Evolutionary conservation across 2,888 invertebrate species (phyloP).

Genomic region (Heteropelma amictum): DNA sequence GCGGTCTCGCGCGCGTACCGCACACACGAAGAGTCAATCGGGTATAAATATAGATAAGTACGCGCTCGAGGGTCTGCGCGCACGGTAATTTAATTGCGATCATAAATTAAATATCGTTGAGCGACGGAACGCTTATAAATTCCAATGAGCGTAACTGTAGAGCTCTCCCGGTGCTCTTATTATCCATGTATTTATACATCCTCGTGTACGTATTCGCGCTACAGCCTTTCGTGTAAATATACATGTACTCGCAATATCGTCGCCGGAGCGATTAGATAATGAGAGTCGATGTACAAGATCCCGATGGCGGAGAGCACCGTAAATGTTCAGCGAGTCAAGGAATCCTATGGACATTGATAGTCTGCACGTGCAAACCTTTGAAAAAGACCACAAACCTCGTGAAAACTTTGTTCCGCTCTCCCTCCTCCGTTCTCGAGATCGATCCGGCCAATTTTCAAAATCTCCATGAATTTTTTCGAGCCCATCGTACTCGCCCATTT

Average conservation of each 20-base stretch:
- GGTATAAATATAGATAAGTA: neutral
- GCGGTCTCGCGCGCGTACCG: neutral
- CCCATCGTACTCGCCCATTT: too few species aligned
- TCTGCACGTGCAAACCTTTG: neutral
- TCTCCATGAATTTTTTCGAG: too few species aligned
- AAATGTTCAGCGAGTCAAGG: neutral
- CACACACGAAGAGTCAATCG: slow-evolving; percentile 8
- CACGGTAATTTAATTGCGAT: slow-evolving; percentile 58
- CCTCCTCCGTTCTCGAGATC: too few species aligned
- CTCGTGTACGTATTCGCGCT: neutral
- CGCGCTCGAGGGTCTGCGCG: slow-evolving; percentile 23
- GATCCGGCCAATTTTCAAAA: too few species aligned
- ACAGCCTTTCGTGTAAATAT: neutral
- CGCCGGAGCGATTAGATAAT: slow-evolving; percentile 52
- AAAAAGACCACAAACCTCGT: too few species aligned
- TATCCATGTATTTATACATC: neutral
- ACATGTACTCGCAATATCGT: slow-evolving; percentile 26
- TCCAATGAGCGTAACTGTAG: slow-evolving; percentile 43
- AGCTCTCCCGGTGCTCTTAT: slow-evolving; percentile 14
- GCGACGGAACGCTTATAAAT: slow-evolving; percentile 47
- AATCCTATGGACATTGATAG: neutral
- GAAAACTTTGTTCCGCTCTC: too few species aligned
- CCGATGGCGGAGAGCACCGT: slow-evolving; percentile 12
- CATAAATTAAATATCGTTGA: slow-evolving; percentile 62
- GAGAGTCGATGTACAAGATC: slow-evolving; percentile 13